phyloP scores from a whole-genome alignment of 1,140 invertebrate genomes.

The Ostrea edulis region DNA sequence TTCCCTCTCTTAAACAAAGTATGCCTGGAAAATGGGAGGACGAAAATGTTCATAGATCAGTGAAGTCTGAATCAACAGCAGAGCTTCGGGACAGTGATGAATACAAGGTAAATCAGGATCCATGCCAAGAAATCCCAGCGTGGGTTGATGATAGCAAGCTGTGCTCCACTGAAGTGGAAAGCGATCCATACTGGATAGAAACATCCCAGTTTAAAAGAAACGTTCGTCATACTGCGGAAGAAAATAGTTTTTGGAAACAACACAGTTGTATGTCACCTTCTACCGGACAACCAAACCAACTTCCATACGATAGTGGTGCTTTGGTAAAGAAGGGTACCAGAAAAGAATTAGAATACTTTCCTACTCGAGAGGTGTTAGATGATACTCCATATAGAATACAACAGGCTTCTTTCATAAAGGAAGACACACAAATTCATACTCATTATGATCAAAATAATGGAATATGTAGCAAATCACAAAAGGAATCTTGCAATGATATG shows the following conservation, averaged over 20 bases:
- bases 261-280: neutral
- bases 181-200: neutral
- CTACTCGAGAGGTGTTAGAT: neutral
- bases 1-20: neutral
- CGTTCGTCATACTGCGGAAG: neutral
- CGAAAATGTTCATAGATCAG: neutral
- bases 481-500: neutral
- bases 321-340: neutral
- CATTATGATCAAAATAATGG: neutral
- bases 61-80: neutral
- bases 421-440: neutral
- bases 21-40: slow-evolving; percentile 10
- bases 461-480: neutral
- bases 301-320: neutral
- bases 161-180: neutral
- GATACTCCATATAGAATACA: neutral
- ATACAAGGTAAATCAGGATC: neutral
- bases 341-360: neutral
- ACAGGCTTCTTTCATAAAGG: neutral
- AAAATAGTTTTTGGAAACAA: neutral
- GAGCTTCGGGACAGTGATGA: slow-evolving; percentile 33
- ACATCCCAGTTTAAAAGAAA: slow-evolving; percentile 19
- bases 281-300: neutral
- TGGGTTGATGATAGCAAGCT: neutral
- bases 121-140: neutral